Evolutionary conservation across 1,140 invertebrate genomes (phyloP).

Genomic region (Aphis gossypii): DNA sequence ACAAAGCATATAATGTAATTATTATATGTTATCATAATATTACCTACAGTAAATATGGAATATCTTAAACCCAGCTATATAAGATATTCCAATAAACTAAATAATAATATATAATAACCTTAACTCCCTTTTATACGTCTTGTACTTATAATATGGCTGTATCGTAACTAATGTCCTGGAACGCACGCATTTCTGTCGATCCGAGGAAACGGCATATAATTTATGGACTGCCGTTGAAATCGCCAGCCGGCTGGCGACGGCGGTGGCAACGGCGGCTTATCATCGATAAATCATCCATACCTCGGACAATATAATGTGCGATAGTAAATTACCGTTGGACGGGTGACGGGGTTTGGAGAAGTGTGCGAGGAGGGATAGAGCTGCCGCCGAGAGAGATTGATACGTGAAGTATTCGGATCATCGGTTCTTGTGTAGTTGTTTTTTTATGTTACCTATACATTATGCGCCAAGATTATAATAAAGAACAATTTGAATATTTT

Average conservation of each 20-base stretch:
- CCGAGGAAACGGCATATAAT: constrained; percentile 39
- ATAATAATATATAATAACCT: neutral
- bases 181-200: constrained; percentile 16
- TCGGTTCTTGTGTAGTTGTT: constrained; percentile 8
- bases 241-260: constrained; percentile 7
- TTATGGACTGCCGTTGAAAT: constrained; percentile 36
- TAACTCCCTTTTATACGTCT: neutral
- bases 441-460: constrained; percentile 10
- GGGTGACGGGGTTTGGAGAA: neutral
- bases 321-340: constrained; percentile 7
- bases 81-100: constrained; percentile 18
- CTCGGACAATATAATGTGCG: constrained; percentile 41
- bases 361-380: neutral
- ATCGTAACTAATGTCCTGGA: constrained; percentile 23
- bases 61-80: neutral
- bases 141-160: neutral
- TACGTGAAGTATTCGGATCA: constrained; percentile 53
- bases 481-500: constrained; percentile 58
- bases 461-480: constrained; percentile 33
- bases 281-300: constrained; percentile 37
- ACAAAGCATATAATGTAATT: neutral
- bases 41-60: neutral
- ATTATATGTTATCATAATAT: neutral
- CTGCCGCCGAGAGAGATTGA: constrained; percentile 39
- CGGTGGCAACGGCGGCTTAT: constrained; percentile 1